These are phyloP conservation scores for Bilobella aurantiaca DNA, from an alignment of 1,140 invertebrate genomes.

Conservation along the genomic window DNA sequence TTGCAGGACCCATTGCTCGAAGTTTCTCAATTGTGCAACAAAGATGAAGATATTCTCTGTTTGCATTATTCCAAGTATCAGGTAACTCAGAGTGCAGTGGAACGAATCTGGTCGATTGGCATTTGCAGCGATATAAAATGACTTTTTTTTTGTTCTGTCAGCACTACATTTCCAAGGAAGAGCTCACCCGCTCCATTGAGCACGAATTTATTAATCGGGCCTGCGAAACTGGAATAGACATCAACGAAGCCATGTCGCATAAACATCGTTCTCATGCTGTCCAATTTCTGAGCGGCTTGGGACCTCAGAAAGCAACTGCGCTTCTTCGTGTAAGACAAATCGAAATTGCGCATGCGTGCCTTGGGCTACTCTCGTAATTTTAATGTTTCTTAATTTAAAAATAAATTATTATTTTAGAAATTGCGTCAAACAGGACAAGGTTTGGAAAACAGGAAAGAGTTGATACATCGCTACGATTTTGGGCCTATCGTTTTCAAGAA, in stretches of 20 bases:
- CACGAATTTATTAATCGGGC: constrained; percentile 85
- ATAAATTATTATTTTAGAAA: too few relatives aligned
- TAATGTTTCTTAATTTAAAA: too few relatives aligned
- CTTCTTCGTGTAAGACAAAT: constrained; percentile 61
- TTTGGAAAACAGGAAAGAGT: constrained; percentile 89
- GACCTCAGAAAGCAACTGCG: constrained; percentile 83
- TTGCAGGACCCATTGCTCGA: constrained; percentile 92
- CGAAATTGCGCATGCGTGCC: constrained; percentile 55
- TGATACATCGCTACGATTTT: constrained; percentile 90
- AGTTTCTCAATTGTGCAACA: constrained; percentile 66
- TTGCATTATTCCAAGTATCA: constrained; percentile 51
- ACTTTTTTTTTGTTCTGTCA: constrained; percentile 41
- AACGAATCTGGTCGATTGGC: too few relatives aligned
- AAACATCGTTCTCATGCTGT: constrained; percentile 75
- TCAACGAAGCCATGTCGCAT: constrained; percentile 82
- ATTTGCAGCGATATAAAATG: neutral
- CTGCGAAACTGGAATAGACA: constrained; percentile 95
- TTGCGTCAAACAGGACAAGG: too few relatives aligned
- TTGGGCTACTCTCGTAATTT: too few relatives aligned
- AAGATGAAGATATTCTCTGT: constrained; percentile 52
- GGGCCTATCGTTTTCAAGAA: constrained; percentile 98
- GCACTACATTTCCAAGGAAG: constrained; percentile 74
- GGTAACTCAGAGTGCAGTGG: too few relatives aligned
- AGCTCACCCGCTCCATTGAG: constrained; percentile 72
- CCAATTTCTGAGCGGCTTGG: constrained; percentile 95